Evolutionary conservation across 2,888 invertebrate species (phyloP).

Genomic region (Lasioglossum figueresi): DNA sequence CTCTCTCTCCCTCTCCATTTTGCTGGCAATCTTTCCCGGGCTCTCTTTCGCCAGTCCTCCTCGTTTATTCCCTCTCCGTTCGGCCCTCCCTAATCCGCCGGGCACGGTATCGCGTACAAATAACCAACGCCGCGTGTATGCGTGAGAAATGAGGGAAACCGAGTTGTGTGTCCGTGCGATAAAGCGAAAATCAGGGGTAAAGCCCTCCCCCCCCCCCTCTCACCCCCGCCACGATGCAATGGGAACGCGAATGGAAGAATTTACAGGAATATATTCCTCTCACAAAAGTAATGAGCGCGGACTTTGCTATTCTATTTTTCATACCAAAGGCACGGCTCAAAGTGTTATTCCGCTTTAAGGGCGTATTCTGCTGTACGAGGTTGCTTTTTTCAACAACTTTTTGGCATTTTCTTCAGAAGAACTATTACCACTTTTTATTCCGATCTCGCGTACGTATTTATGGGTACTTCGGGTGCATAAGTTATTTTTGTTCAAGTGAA

Average conservation of each 20-base stretch:
- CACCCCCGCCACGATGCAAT: no score
- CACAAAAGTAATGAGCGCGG: neutral
- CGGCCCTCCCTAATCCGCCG: constrained; percentile 43
- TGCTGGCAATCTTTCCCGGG: neutral
- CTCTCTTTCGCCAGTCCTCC: neutral
- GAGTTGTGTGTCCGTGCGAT: neutral
- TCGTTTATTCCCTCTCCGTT: constrained; percentile 10
- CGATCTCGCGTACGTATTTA: no score
- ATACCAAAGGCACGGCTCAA: neutral
- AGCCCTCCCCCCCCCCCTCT: no score
- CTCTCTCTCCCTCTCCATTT: neutral
- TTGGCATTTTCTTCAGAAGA: no score
- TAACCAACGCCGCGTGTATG: constrained; percentile 37
- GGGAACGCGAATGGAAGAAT: neutral
- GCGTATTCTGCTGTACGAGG: neutral
- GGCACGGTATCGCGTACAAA: constrained; percentile 54
- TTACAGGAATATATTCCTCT: neutral
- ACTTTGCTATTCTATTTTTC: neutral
- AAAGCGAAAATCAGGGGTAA: constrained; percentile 10
- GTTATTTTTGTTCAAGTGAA: no score
- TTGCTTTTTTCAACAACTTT: neutral
- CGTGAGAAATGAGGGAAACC: constrained; percentile 1
- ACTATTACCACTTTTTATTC: no score
- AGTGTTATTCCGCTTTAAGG: neutral
- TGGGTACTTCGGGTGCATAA: no score